phyloP scores from a whole-genome alignment of 2,113 vertebrate species.

The Xenopus tropicalis region DNA sequence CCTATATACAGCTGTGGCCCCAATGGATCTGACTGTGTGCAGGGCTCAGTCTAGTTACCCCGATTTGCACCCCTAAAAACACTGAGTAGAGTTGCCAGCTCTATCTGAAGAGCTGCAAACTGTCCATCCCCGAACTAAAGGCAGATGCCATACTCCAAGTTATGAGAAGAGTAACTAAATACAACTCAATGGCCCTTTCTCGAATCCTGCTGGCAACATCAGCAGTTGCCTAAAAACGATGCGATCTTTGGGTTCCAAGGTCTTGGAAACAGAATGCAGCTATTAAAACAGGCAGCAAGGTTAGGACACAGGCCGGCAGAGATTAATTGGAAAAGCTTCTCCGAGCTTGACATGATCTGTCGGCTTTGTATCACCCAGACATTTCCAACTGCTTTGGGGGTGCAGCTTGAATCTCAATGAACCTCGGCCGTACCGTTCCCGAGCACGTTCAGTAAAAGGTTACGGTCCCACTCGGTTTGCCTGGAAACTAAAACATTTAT shows the following conservation, averaged over 20 bases:
- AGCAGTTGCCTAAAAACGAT: slow-evolving; percentile 58
- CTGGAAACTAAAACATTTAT: too few species aligned
- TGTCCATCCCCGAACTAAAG: too few species aligned
- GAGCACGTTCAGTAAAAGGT: background rate
- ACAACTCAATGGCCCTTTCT: background rate
- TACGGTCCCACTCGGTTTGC: background rate
- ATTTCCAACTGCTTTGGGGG: slow-evolving; percentile 54
- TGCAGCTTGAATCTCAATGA: slow-evolving; percentile 56
- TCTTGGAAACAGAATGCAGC: slow-evolving; percentile 53
- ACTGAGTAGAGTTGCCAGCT: too few species aligned
- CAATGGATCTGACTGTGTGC: too few species aligned
- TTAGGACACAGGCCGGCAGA: slow-evolving; percentile 57
- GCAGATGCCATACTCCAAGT: background rate
- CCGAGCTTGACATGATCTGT: slow-evolving; percentile 53
- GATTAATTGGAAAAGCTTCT: slow-evolving; percentile 66
- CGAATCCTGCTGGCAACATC: slow-evolving; percentile 10
- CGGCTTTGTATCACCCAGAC: slow-evolving; percentile 52
- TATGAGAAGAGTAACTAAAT: background rate
- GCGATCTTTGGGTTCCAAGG: slow-evolving; percentile 55
- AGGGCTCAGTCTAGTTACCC: too few species aligned
- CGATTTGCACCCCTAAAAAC: too few species aligned
- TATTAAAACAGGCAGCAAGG: slow-evolving; percentile 50
- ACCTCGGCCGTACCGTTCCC: slow-evolving; percentile 21
- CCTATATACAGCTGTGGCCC: too few species aligned
- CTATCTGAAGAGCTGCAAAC: too few species aligned